Conservation (phyloP, 2,113 vertebrate species). For the Arizona elegans region DNA sequence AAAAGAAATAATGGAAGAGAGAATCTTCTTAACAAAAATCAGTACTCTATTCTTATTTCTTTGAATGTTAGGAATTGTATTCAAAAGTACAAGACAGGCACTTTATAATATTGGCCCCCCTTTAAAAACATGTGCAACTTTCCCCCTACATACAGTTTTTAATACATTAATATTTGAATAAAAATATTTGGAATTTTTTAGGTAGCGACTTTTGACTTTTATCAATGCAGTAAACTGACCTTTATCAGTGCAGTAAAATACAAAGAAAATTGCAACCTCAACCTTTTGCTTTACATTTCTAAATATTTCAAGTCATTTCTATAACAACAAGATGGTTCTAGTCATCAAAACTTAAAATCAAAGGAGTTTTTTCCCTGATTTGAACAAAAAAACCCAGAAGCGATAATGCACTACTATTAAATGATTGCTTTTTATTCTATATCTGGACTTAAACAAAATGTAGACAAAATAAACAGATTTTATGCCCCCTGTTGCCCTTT, state of each 20-base stretch:
- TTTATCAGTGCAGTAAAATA: not conserved
- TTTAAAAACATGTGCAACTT: not conserved
- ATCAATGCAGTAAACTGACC: not conserved
- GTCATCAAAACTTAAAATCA: not conserved
- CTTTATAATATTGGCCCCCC: not conserved
- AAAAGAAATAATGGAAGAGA: not conserved
- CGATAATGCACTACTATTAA: not conserved
- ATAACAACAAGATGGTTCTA: not conserved
- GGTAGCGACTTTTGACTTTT: not conserved
- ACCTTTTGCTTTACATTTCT: not conserved
- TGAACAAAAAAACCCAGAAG: not conserved
- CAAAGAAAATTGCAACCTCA: not conserved
- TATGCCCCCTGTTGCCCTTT: conserved; percentile 71
- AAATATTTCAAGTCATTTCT: not conserved
- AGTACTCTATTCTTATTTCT: not conserved
- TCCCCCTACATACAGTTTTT: not conserved
- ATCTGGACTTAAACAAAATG: not conserved
- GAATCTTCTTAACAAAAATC: not conserved
- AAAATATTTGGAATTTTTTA: not conserved
- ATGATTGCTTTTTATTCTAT: not conserved
- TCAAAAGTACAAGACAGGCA: not conserved
- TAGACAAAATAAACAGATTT: conserved; percentile 59
- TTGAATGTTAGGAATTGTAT: fast-evolving
- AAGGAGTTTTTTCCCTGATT: not conserved
- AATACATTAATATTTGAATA: not conserved